Evolutionary conservation across 2,797 vertebrate species (phyloP).

Genomic region (Bufotes viridis): DNA sequence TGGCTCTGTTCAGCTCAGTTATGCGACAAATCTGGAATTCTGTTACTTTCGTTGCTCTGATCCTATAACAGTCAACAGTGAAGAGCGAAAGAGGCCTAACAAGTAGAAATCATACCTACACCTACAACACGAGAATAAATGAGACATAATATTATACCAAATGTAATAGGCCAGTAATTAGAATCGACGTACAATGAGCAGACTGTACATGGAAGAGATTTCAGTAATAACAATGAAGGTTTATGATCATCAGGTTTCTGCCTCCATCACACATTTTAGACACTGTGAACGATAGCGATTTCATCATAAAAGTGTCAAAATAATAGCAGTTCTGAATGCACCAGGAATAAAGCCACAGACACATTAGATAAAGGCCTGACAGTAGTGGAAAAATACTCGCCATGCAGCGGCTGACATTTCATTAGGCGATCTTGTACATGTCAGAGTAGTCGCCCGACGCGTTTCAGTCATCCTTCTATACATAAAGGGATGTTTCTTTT

Average conservation of each 20-base stretch:
- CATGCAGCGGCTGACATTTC: not conserved
- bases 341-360: not conserved
- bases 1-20: no score
- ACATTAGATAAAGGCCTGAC: not conserved
- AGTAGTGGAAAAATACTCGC: not conserved
- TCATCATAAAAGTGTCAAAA: not conserved
- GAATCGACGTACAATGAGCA: not conserved
- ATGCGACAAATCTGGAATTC: no score
- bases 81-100: no score
- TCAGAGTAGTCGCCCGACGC: not conserved
- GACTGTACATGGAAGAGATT: not conserved
- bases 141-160: no score
- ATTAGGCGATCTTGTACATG: not conserved
- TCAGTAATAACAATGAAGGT: not conserved
- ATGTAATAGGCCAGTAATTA: no score
- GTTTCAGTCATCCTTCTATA: not conserved
- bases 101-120: no score
- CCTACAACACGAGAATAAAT: no score
- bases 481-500: not conserved
- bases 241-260: constrained; percentile 10
- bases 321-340: not conserved
- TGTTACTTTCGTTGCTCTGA: no score
- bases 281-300: not conserved
- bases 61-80: no score
- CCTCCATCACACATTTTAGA: constrained; percentile 1